Evolutionary conservation across 2,113 vertebrate species (phyloP).

Genomic region (Actinemys pallida): DNA sequence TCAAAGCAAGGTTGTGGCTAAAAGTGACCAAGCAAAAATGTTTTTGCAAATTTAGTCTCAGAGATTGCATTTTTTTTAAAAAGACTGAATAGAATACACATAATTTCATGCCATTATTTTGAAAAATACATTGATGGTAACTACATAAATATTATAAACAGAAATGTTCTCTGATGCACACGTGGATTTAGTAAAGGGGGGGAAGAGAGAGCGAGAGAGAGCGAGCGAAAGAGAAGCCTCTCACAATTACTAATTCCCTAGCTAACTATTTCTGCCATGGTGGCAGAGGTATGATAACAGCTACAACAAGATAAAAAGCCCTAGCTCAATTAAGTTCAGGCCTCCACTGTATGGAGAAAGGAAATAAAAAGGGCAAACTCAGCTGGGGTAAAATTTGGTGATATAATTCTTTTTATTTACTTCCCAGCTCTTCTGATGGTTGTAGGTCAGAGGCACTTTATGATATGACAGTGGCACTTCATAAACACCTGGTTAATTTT

Average conservation of each 20-base stretch:
- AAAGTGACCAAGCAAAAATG: background rate
- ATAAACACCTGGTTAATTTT: background rate
- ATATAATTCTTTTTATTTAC: background rate
- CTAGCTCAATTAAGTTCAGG: background rate
- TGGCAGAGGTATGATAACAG: background rate
- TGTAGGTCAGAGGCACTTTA: background rate
- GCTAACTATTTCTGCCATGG: background rate
- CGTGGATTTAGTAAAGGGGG: background rate
- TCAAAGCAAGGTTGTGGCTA: background rate
- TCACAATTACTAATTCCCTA: background rate
- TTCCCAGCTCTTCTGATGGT: background rate
- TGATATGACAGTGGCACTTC: background rate
- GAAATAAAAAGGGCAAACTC: background rate
- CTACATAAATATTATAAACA: background rate
- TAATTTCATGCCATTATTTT: background rate
- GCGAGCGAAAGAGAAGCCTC: background rate
- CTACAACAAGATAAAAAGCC: background rate
- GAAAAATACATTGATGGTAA: background rate
- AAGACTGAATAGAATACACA: background rate
- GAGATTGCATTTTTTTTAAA: background rate
- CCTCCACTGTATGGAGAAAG: background rate
- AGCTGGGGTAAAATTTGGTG: background rate
- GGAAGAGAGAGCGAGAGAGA: background rate
- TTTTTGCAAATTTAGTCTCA: background rate
- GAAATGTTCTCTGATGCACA: background rate